Base-by-base conservation (phyloP, 2,888 invertebrate species). In the Cybosia mesomella region DNA sequence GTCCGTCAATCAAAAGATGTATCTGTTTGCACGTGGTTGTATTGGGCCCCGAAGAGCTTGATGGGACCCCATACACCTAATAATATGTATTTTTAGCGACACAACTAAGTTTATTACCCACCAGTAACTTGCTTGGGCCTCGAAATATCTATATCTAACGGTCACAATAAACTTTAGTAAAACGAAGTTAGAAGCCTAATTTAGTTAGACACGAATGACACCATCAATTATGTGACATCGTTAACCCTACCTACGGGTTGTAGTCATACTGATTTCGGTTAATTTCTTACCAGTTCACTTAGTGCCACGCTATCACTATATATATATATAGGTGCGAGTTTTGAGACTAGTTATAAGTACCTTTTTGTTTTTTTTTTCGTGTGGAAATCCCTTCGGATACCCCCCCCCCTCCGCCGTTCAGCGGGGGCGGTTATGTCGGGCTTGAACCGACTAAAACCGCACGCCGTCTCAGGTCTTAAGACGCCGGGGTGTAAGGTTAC, bases 181-280 rank as follows among this genome's bases (percentile, higher is more conserved):
- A n/a, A 49, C 49, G n/a, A n/a, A 49, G 49, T n/a, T n/a, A 49
- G 49, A 1, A n/a, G 49, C n/a, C 9, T 49, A 49, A 49, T 49
- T 49, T 49, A 8, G 43, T 49, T 39, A 39, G n/a, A 49, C 49
- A 49, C n/a, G 49, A 22, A 59, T 59, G 15, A 2, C n/a, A 43
- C 18, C 22, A 60, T 60, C 39, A 60, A 22, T 18, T 43, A 60
- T 60, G 22, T 22, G 39, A 59, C 39, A 43, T 60, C 43, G 24
- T 24, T 15, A 15, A 60, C 22, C 39, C 39, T 60, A 43, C 4
- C 15, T 60, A 60, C 18, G 43, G 60, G 43, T 39, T 9, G 24
- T 9, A 60, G 60, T 24, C 24, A 55, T 15, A 18, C 28, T 8
- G 18, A 55, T 55, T 55, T 55, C 24, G 15, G 24, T 22, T 18